Evolutionary conservation across 30 jellyfish, hydroid and myxozoan genomes (phyloP), one percentile per base, ranked within the genome.

Genomic region (Hydractinia echinata): DNA sequence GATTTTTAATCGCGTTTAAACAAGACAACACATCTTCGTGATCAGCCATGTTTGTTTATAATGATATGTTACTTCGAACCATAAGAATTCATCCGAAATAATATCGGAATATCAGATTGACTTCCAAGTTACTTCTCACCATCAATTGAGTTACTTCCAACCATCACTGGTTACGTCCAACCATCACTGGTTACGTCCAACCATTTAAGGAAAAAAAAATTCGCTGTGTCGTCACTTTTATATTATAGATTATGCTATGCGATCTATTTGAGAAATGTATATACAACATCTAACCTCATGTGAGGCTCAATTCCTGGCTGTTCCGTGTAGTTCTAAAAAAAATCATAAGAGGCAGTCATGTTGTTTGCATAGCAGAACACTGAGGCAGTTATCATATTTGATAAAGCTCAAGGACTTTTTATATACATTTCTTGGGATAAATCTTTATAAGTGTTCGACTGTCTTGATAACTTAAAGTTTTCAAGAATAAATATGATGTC

Each of bases 271-370:
- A 10, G 14, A 21, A 8, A 68, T 10, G 50, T 15, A 55, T 7
- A n/a, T 15, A 49, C 13, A 48, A 50, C 5, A 7, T 20, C 92
- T 90, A 53, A 94, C 99, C 71, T 82, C 48, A 85, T 94, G 18
- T 89, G 96, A 0, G 99, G 99, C 84, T 78, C 85, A 51, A 94
- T 94, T 7, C 99, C 99, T 14, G 96, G 96, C 80, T 94, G 99
- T 70, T 94, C 99, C 49, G 99, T 94, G 55, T 94, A 94, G 71
- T 94, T 94, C 99, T 94, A 58, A 8, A 79, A 82, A 30, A 67
- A 51, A 0, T 51, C n/a, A 69, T 11, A 21, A n/a, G 54, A n/a
- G 55, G 20, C 15, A 69, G 56, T n/a, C 1, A 69, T 13, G 20
- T 21, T 69, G 20, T n/a, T 11, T 11, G 14, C 79, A 69, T 21